Evolutionary conservation across 2,113 vertebrate species (phyloP), one percentile per base, ranked within the genome.

Genomic region (Callocephalon fimbriatum): DNA sequence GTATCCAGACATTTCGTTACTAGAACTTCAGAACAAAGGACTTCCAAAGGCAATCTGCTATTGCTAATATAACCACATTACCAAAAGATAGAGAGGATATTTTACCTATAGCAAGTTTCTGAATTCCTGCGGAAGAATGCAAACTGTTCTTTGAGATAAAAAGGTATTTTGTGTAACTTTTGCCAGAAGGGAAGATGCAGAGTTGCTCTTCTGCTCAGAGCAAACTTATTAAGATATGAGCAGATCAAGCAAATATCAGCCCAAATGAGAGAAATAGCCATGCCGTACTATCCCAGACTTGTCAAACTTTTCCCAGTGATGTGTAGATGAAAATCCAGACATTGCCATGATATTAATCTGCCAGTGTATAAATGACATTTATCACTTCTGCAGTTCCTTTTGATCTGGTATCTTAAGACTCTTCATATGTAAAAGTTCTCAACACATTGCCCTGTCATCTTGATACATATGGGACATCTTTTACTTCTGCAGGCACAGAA

Each of bases 311-410:
- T 73, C 71, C 35, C 0, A 1, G 32, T 62, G 92, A 78, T 91
- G 92, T 75, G 92, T 67, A 71, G 83, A 71, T 92, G 62, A 93
- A 96, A 93, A 96, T 78, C 40, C 83, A 94, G 76, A 95, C 79
- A 44, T 65, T 88, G 50, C n/a, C 76, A 75, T 6, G 4, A 78
- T 96, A 84, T 93, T 91, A 91, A 91, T 72, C 86, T 97, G 68
- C 70, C 72, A 75, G 95, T 68, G 83, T 95, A 91, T 84, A 92
- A 88, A 89, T 97, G 96, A 97, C 96, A 97, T 97, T 97, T 97
- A 97, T 93, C 38, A 91, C 88, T 96, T 96, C 87, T 91, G 88
- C 95, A 93, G 15, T 88, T 53, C 68, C 45, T 94, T 96, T 95
- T 96, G 65, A 93, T 96, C 56, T 95, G 44, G 35, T 93, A 78